Base-by-base conservation (phyloP, 2,888 invertebrate genomes). In the Micoletzkya japonica region DNA sequence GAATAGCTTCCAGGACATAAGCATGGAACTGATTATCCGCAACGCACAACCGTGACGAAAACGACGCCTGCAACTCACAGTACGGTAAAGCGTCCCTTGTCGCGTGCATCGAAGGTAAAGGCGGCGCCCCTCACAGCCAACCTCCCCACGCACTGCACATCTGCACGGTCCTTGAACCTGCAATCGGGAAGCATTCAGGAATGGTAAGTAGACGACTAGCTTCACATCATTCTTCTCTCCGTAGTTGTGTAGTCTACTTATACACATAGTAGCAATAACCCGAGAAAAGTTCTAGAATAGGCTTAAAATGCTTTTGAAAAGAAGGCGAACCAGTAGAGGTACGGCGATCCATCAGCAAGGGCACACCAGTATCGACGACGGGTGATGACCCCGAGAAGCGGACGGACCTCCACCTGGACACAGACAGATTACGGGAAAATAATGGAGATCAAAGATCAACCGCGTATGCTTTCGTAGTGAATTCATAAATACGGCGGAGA, bases 321-420 rank as follows among this genome's bases (percentile, higher is more conserved):
- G n/a, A n/a, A n/a, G n/a, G n/a, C 66, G 76, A 72, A 83, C 82
- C 82, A 83, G 59, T 83, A 83, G n/a, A 83, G 71, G 57, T 77
- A 79, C 4, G 81, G 80, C 7, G 82, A 77, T 30, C 79, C 74
- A 52, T 75, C 76, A 28, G 81, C 76, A 4, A 82, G 71, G 10
- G 81, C 81, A 70, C 82, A 83, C 82, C 82, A 83, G 68, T 78
- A 82, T 32, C 75, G 68, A 26, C 77, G 72, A 14, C 76, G 71
- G 24, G 76, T 71, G 58, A 79, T 73, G n/a, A 77, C 63, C 4
- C 79, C 77, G 36, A 79, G 58, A 14, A 66, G 76, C 1, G 79
- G 74, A 26, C 79, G 73, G 1, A 73, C 67, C 66, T 79, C 79
- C 26, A 79, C 72, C 79, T 79, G 70, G 7, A 74, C 30, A 14